These are phyloP conservation scores for Drosophila sucinea DNA, from an alignment of 1,140 invertebrate species.

Conservation along the genomic window DNA sequence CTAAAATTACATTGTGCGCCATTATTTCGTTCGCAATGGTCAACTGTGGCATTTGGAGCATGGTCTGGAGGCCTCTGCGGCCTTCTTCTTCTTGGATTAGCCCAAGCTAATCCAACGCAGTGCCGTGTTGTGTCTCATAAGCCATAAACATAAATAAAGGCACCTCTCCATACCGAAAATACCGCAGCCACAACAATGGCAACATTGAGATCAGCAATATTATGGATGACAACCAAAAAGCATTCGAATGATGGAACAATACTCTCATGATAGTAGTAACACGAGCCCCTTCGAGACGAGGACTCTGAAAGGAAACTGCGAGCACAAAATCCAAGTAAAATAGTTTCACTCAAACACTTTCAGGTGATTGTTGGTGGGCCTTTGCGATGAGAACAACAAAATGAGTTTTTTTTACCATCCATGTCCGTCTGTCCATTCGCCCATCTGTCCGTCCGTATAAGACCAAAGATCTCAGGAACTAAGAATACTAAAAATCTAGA, in stretches of 20 bases:
- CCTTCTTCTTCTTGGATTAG: background rate
- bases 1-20: slow-evolving; percentile 82
- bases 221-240: slow-evolving; percentile 45
- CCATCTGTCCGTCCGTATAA: no score
- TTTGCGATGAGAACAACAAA: no score
- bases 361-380: background rate
- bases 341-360: background rate
- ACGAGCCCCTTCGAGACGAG: background rate
- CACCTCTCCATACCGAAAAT: slow-evolving; percentile 69
- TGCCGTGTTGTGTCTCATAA: slow-evolving; percentile 70
- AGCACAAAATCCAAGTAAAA: background rate
- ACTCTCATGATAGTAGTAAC: slow-evolving; percentile 18
- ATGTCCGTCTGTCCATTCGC: no score
- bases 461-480: no score
- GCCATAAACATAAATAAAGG: slow-evolving; percentile 82
- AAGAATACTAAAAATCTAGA: no score
- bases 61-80: background rate
- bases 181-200: slow-evolving; percentile 43
- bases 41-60: slow-evolving; percentile 52
- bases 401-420: no score
- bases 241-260: slow-evolving; percentile 58
- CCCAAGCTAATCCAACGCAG: slow-evolving; percentile 71
- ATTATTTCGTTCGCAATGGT: slow-evolving; percentile 61
- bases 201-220: slow-evolving; percentile 42
- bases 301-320: slow-evolving; percentile 10